Conservation (phyloP, 2,113 vertebrate genomes). For the Mus spicilegus region DNA sequence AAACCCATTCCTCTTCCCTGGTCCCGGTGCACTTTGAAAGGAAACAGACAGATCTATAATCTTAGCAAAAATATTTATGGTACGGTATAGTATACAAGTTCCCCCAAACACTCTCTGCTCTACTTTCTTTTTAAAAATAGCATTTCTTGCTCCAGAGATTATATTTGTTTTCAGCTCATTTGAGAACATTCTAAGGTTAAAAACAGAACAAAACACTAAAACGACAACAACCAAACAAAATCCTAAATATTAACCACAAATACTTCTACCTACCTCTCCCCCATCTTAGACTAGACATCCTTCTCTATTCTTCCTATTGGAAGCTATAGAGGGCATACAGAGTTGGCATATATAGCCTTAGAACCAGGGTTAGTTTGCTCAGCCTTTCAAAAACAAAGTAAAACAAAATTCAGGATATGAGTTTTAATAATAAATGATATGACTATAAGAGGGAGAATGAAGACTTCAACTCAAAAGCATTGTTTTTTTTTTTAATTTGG, state of each 20-base stretch:
- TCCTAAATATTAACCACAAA: neutral
- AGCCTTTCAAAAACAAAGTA: conserved; percentile 57
- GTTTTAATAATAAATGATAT: neutral
- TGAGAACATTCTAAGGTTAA: conserved; percentile 60
- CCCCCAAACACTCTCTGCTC: conserved; percentile 83
- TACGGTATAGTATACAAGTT: conserved; percentile 84
- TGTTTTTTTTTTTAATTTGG: conserved; percentile 2
- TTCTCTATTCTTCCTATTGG: neutral
- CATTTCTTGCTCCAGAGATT: conserved; percentile 49
- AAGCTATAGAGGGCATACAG: neutral
- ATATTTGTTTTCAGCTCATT: conserved; percentile 61
- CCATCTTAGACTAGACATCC: neutral
- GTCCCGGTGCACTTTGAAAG: conserved; percentile 84
- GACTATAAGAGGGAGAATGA: neutral
- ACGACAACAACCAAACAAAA: neutral
- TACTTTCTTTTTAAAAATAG: conserved; percentile 64
- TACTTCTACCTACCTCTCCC: neutral
- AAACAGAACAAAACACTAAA: conserved; percentile 1
- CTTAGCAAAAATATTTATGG: conserved; percentile 87
- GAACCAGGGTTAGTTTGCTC: conserved; percentile 4
- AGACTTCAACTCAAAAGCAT: neutral
- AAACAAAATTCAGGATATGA: neutral
- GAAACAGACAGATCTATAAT: conserved; percentile 87
- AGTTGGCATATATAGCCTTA: neutral
- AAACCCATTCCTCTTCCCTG: conserved; percentile 83